phyloP scores from a whole-genome alignment of 1,140 invertebrate genomes.

The Kradibia gibbosae region DNA sequence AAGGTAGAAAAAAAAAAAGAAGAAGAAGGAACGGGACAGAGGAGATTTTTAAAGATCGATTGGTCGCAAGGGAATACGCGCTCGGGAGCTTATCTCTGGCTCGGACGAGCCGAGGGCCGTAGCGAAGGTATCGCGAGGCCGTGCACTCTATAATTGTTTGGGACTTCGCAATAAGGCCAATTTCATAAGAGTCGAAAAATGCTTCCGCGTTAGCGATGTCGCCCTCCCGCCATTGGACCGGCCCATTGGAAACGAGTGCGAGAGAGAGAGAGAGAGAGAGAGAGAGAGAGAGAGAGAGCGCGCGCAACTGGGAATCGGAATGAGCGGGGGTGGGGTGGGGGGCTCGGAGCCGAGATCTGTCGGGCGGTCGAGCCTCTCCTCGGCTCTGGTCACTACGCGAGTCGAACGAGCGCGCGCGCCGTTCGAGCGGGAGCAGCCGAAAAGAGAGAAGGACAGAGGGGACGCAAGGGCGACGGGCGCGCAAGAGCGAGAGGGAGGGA shows the following conservation, averaged over 20 bases:
- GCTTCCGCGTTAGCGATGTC: no score
- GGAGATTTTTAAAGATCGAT: no score
- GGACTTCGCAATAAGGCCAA: neutral
- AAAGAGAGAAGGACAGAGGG: slow-evolving; percentile 17
- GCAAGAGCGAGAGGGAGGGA: neutral
- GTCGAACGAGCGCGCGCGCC: neutral
- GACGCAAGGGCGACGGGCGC: neutral
- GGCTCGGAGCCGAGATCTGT: slow-evolving; percentile 7
- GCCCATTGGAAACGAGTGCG: neutral
- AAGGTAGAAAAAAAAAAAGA: no score
- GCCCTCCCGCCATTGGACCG: no score
- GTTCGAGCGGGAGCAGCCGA: slow-evolving; percentile 20
- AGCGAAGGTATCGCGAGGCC: no score
- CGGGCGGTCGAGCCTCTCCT: neutral
- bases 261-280: neutral
- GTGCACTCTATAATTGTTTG: neutral
- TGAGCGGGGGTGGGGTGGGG: neutral
- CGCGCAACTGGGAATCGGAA: no score
- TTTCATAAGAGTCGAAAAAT: neutral
- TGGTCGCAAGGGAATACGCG: no score
- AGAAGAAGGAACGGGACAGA: no score
- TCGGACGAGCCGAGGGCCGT: no score
- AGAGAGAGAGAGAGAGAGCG: no score
- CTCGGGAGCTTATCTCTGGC: no score
- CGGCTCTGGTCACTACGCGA: slow-evolving; percentile 26